A percentile compares a stretch with the other conserved stretches of the same genome.
phyloP scores from a whole-genome alignment of 2,113 vertebrate species.

The Bothrops jararaca region DNA sequence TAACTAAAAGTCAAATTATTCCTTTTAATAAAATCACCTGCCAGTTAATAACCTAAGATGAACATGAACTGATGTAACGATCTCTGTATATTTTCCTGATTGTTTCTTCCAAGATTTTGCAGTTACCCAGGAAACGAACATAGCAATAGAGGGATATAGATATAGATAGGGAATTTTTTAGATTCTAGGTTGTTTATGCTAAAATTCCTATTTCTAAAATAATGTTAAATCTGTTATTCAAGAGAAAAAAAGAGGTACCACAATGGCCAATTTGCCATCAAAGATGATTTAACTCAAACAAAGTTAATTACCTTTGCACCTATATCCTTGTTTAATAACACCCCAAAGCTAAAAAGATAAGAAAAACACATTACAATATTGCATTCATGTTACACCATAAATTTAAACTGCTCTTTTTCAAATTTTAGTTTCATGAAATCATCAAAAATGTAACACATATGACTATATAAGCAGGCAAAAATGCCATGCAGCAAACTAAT shows the following conservation, averaged over 20 bases:
- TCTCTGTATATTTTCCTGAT: neutral
- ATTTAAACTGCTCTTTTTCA: neutral
- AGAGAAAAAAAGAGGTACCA: neutral
- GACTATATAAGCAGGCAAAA: neutral
- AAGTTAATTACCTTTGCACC: slow-evolving; percentile 85
- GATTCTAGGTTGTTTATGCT: neutral
- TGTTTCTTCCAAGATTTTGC: neutral
- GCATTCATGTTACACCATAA: neutral
- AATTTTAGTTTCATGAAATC: neutral
- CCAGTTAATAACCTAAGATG: neutral
- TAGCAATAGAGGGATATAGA: neutral
- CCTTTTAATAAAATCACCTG: neutral
- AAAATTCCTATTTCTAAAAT: neutral
- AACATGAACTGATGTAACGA: neutral
- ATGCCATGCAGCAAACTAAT: neutral
- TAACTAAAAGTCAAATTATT: neutral
- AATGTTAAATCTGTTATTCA: neutral
- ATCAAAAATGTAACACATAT: neutral
- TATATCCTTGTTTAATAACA: slow-evolving; percentile 94
- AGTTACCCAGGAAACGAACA: neutral
- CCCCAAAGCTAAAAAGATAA: slow-evolving; percentile 84
- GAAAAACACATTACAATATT: slow-evolving; percentile 21
- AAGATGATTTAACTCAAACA: slow-evolving; percentile 8
- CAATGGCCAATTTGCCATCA: neutral
- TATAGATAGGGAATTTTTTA: neutral